These are phyloP conservation scores for Athalia circularis DNA, from an alignment of 2,888 invertebrate genomes.

Conservation along the genomic window DNA sequence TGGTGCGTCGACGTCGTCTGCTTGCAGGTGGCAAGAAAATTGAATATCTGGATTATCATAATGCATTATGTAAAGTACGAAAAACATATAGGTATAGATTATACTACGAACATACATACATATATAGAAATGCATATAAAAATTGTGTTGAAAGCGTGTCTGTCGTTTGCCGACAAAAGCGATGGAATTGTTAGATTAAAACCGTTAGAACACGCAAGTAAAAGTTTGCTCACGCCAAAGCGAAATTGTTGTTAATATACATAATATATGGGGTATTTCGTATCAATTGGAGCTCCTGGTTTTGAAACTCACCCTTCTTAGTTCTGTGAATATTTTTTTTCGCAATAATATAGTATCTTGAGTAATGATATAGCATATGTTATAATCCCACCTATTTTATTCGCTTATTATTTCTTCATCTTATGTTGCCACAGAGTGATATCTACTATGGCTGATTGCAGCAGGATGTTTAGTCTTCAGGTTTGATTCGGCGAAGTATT, in stretches of 20 bases:
- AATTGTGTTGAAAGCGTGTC: background rate
- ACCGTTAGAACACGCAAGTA: slow-evolving; percentile 24
- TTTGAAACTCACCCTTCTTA: too few relatives aligned
- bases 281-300: background rate
- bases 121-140: background rate
- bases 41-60: background rate
- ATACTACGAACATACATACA: background rate
- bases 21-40: slow-evolving; percentile 11
- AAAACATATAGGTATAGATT: slow-evolving; percentile 19
- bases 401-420: too few relatives aligned
- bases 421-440: too few relatives aligned
- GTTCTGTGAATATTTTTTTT: too few relatives aligned
- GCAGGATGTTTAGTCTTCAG: too few relatives aligned
- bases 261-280: background rate
- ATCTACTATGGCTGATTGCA: too few relatives aligned
- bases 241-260: slow-evolving; percentile 8
- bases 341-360: too few relatives aligned
- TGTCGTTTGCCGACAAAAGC: slow-evolving; percentile 20
- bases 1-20: slow-evolving; percentile 22
- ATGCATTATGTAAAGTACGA: slow-evolving; percentile 10
- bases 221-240: slow-evolving; percentile 30
- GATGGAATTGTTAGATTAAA: slow-evolving; percentile 36
- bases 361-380: too few relatives aligned
- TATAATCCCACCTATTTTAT: too few relatives aligned
- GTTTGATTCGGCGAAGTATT: too few relatives aligned